phyloP scores from a whole-genome alignment of 2,113 vertebrate species.

The Ahaetulla prasina region DNA sequence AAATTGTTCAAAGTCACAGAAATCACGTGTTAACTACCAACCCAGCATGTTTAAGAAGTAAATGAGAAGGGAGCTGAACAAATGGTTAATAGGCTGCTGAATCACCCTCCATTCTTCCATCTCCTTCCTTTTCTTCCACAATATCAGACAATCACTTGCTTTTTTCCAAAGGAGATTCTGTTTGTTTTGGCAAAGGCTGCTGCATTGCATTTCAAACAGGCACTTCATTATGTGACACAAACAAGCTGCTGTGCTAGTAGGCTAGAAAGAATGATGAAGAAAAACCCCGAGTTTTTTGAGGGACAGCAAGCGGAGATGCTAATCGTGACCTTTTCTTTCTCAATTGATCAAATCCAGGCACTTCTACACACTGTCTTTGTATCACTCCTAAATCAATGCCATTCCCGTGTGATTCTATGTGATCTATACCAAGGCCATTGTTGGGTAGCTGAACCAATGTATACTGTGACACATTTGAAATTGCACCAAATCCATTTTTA shows the following conservation, averaged over 20 bases:
- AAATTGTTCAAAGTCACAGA: not conserved
- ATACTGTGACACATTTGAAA: not conserved
- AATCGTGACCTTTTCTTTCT: not conserved
- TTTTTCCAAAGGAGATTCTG: not conserved
- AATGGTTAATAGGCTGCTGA: not conserved
- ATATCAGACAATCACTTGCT: not conserved
- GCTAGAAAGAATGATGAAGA: conserved; percentile 11
- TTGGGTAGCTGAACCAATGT: not conserved
- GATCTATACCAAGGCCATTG: not conserved
- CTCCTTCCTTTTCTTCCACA: not conserved
- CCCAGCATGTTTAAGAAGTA: not conserved
- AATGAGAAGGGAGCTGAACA: not conserved
- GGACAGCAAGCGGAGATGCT: not conserved
- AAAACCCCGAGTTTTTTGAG: not conserved
- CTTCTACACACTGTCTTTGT: not conserved
- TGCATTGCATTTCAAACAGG: conserved; percentile 5
- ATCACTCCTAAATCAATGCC: not conserved
- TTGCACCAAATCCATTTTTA: not conserved
- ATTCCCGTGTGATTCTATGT: not conserved
- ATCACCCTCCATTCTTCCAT: not conserved
- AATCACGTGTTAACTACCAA: not conserved
- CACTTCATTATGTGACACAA: conserved; percentile 11
- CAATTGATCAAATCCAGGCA: not conserved
- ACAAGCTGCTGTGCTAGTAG: not conserved
- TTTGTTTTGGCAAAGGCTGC: not conserved